Evolutionary conservation across 1,140 invertebrate species (phyloP).

Genomic region (Ostrea edulis): DNA sequence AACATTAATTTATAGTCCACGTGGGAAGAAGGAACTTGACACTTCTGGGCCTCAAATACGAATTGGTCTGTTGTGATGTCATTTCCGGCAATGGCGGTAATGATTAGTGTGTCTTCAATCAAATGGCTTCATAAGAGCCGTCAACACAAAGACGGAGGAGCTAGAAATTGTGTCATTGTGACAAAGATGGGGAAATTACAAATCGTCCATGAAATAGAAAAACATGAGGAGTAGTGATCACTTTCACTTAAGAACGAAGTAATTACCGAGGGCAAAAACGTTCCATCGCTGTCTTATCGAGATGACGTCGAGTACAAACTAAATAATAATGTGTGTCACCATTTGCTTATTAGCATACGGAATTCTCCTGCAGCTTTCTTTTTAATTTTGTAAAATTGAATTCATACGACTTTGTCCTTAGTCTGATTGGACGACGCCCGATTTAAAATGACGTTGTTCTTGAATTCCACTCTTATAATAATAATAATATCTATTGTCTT

Average conservation of each 20-base stretch:
- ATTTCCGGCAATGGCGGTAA: neutral
- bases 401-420: no score
- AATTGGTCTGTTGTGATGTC: neutral
- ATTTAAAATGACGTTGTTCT: no score
- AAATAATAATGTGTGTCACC: no score
- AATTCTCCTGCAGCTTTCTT: no score
- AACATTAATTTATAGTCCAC: neutral
- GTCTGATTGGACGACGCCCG: no score
- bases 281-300: neutral
- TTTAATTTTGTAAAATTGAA: no score
- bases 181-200: neutral
- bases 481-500: no score
- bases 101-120: neutral
- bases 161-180: neutral
- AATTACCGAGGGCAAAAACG: neutral
- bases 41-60: neutral
- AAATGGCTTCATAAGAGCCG: neutral
- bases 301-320: no score
- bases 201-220: neutral
- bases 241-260: neutral
- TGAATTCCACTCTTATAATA: no score
- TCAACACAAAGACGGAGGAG: neutral
- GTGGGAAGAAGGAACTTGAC: neutral
- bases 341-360: no score
- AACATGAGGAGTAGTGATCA: neutral